These are phyloP conservation scores for Propithecus perrieri DNA, from an alignment of 2,797 vertebrate species.

Conservation along the genomic window DNA sequence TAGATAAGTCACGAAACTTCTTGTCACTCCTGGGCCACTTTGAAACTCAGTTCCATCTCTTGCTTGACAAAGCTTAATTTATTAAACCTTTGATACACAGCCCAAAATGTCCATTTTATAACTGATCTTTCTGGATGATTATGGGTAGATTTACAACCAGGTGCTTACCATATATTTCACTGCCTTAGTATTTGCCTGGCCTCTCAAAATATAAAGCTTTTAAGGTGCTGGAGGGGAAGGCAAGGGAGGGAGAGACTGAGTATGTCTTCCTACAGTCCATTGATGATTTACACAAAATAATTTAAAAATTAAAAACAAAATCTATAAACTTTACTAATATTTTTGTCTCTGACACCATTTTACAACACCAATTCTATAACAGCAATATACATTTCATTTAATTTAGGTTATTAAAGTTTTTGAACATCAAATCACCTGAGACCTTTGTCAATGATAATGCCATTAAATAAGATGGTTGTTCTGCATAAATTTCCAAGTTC, in stretches of 20 bases:
- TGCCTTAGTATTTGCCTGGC: conserved; percentile 23
- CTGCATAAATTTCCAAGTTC: not conserved
- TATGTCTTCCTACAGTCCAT: not conserved
- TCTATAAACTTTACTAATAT: not conserved
- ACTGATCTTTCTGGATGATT: conserved; percentile 50
- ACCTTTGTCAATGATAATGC: not conserved
- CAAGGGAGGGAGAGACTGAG: not conserved
- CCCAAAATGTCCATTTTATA: conserved; percentile 54
- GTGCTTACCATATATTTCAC: conserved; percentile 2
- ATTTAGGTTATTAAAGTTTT: conserved; percentile 19
- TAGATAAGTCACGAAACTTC: not conserved
- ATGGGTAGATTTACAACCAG: conserved; percentile 57
- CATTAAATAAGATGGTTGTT: not conserved
- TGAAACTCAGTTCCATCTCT: conserved; percentile 40
- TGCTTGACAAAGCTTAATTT: conserved; percentile 48
- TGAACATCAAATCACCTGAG: not conserved
- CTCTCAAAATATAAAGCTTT: conserved; percentile 66
- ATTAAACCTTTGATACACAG: conserved; percentile 52
- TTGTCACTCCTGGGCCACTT: not conserved
- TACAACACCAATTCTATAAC: not conserved
- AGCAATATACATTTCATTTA: conserved; percentile 28
- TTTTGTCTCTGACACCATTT: conserved; percentile 41
- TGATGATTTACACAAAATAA: conserved; percentile 30
- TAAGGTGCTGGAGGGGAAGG: not conserved
- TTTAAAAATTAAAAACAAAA: conserved; percentile 44